Base-by-base conservation (phyloP, 2,113 vertebrate genomes). In the Eonycteris spelaea region DNA sequence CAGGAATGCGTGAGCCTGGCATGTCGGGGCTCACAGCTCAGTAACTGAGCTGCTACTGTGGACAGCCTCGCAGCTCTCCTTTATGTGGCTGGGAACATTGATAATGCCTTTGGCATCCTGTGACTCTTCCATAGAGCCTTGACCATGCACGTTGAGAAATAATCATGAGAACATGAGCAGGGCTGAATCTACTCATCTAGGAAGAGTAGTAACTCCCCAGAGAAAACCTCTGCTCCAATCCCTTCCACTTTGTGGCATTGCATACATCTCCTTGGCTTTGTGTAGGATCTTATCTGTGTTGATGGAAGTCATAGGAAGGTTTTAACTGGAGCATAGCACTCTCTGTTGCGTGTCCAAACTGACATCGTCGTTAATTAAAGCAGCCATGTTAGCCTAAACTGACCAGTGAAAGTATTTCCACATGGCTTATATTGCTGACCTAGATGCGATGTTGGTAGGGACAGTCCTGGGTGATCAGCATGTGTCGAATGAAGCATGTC, bases 311-410 rank as follows among this genome's bases (percentile, higher is more conserved):
- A 30, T 48, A 48, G 88, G 45, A 70, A 14, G 59, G 35, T 82
- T 53, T 93, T 94, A 19, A 5, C 51, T 35, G 33, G 35, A 93
- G 51, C 84, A 74, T 75, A 94, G 84, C 86, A 90, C 48, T 73
- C 33, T 73, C 55, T 18, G 57, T 92, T 68, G 86, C 91, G 48
- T 92, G 91, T 93, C 74, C 70, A 88, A n/a, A 74, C 77, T 73
- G 40, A 65, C 61, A 19, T 84, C 38, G 30, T 90, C n/a, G 73
- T 71, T 80, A 68, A 57, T 74, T 79, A 78, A 86, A 90, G 38
- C 86, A 90, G 67, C 86, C 55, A 8, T 71, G 28, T 40, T 80
- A 48, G 35, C 73, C 45, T 45, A 26, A 45, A 40, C 28, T 87
- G 43, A 28, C 28, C 55, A 30, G 0, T 59, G 55, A 57, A 82